phyloP scores from a whole-genome alignment of 92 coral and sea anemone genomes.

The Porites lobata region DNA sequence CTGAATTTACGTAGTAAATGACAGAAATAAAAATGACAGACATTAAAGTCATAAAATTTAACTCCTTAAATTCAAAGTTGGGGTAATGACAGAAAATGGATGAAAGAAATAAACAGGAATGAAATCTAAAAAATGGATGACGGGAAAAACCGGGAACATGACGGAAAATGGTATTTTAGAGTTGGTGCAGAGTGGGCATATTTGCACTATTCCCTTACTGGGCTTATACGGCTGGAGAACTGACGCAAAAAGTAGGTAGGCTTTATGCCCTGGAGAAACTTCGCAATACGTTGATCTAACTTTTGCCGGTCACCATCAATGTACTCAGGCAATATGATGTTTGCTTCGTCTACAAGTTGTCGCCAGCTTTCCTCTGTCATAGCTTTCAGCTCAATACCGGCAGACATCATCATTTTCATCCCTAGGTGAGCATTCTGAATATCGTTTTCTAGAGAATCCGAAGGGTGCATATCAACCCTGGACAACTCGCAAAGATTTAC shows the following conservation, averaged over 20 bases:
- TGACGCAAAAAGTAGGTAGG: not conserved
- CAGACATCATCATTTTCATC: conserved; percentile 15
- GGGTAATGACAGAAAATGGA: too few species aligned
- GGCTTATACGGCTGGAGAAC: not conserved
- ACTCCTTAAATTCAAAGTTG: too few species aligned
- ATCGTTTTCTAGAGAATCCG: not conserved
- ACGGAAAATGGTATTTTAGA: too few species aligned
- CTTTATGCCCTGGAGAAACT: not conserved
- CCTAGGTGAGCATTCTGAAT: conserved; percentile 21
- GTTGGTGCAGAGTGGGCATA: too few species aligned
- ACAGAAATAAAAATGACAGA: too few species aligned
- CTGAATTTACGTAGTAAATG: too few species aligned
- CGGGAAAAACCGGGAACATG: too few species aligned
- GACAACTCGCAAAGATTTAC: conserved; percentile 41
- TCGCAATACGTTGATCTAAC: conserved; percentile 26
- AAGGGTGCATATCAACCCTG: conserved; percentile 4
- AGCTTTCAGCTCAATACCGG: conserved; percentile 42
- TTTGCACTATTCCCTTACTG: not conserved
- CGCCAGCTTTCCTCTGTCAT: conserved; percentile 37
- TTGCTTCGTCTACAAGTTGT: conserved; percentile 1
- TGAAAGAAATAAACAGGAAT: too few species aligned
- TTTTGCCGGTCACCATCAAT: conserved; percentile 21
- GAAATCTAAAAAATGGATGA: too few species aligned
- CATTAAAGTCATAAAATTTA: too few species aligned
- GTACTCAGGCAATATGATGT: conserved; percentile 24